Evolutionary conservation across 2,797 vertebrate genomes (phyloP), one percentile per base, ranked within the genome.

Genomic region (Ammospiza maritima): DNA sequence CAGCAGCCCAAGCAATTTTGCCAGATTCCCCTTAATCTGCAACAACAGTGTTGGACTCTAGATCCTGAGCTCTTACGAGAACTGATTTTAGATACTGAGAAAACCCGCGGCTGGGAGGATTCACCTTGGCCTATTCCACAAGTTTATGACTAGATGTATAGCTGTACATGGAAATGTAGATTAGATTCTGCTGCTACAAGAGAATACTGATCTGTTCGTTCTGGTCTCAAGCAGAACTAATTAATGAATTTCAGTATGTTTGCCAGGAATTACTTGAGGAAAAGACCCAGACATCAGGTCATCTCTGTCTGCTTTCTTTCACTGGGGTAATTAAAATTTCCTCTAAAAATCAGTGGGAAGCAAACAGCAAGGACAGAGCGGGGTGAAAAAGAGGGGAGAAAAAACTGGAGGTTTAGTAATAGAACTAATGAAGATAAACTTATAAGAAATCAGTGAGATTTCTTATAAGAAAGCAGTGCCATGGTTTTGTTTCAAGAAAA

Each of bases 221-320:
- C 83, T 86, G 62, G 80, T 96, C 85, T 94, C 85, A 93, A 93
- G 80, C 74, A 93, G 89, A 93, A 95, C 89, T 94, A 94, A 97
- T 94, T 96, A 94, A 96, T 95, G 92, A 97, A 95, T 92, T 96
- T 94, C 73, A 91, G 89, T 82, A 73, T 38, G 85, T 92, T 94
- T 97, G 94, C 95, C 94, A 96, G 91, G 87, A 96, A 93, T 89
- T 93, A 93, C 85, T 96, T 94, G 47, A 95, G 94, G 85, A 94
- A 96, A 91, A 93, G 93, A 70, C 90, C 82, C 93, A 95, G 94
- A 96, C 92, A 93, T 95, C 92, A 96, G 95, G 93, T 94, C 94
- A 96, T 97, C 94, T 92, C 87, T 94, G 95, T 95, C 94, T 95
- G 95, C 91, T 96, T 93, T 96, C 89, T 91, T 94, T 91, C 93